phyloP scores from a whole-genome alignment of 2,797 vertebrate species.

The Synanceia verrucosa region DNA sequence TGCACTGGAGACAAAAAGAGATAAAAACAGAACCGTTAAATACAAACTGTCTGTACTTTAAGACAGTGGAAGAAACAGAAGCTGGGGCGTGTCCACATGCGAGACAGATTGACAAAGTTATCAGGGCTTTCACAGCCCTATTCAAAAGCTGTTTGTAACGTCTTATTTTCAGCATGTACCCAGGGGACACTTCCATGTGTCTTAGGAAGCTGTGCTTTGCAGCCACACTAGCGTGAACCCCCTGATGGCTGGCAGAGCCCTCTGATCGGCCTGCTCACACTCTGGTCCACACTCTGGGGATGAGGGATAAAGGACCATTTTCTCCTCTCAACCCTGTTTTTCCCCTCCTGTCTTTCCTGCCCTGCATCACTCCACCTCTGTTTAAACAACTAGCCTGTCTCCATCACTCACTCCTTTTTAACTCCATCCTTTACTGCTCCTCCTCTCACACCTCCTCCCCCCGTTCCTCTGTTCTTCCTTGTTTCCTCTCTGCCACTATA shows the following conservation, averaged over 20 bases:
- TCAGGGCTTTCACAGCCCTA: conserved; percentile 45
- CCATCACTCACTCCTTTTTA: conserved; percentile 51
- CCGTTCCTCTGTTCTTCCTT: not conserved
- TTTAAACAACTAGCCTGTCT: conserved; percentile 61
- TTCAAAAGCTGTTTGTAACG: conserved; percentile 66
- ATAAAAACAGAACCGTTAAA: conserved; percentile 45
- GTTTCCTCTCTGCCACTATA: conserved; percentile 15
- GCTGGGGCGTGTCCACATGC: conserved; percentile 24
- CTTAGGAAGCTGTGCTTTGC: conserved; percentile 61
- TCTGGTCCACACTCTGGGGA: conserved; percentile 69
- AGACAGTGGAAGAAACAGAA: conserved; percentile 38
- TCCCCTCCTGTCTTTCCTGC: not conserved
- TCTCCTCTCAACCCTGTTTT: conserved; percentile 38
- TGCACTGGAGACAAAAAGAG: conserved; percentile 18
- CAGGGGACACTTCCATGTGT: conserved; percentile 59
- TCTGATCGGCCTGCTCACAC: conserved; percentile 73
- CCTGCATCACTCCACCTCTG: conserved; percentile 40
- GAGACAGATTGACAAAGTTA: conserved; percentile 45
- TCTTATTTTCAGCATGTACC: conserved; percentile 67
- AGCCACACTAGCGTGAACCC: conserved; percentile 61
- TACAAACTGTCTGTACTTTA: conserved; percentile 33
- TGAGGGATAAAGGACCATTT: conserved; percentile 67
- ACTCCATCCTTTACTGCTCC: conserved; percentile 40
- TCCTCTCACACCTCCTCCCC: conserved; percentile 8
- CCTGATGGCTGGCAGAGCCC: conserved; percentile 66